Evolutionary conservation across 2,113 vertebrate genomes (phyloP).

Genomic region (Andinoacara biseriatus): DNA sequence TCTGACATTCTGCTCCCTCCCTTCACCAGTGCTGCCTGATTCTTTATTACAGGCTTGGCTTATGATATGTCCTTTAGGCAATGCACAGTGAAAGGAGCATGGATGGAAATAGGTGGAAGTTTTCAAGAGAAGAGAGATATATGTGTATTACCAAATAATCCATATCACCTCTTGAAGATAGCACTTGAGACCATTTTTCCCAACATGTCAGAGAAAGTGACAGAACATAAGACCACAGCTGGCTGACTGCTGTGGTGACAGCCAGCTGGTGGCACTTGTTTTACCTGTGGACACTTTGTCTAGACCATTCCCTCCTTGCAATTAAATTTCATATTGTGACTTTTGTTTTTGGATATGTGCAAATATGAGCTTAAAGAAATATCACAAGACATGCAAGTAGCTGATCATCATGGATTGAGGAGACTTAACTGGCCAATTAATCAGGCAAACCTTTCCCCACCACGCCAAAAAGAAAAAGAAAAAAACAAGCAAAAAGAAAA

Average conservation of each 20-base stretch:
- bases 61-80: slow-evolving; percentile 69
- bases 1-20: slow-evolving; percentile 69
- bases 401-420: slow-evolving; percentile 82
- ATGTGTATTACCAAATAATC: slow-evolving; percentile 34
- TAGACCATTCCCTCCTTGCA: slow-evolving; percentile 45
- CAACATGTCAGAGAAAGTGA: slow-evolving; percentile 80
- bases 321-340: slow-evolving; percentile 38
- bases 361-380: slow-evolving; percentile 38
- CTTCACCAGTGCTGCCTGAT: background rate
- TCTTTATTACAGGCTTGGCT: slow-evolving; percentile 73
- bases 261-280: background rate
- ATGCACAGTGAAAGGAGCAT: slow-evolving; percentile 44
- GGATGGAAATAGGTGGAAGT: slow-evolving; percentile 42
- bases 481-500: slow-evolving; percentile 65
- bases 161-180: slow-evolving; percentile 68
- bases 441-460: slow-evolving; percentile 76
- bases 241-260: slow-evolving; percentile 25
- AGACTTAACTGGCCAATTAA: slow-evolving; percentile 83
- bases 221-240: slow-evolving; percentile 63
- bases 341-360: background rate
- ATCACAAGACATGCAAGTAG: slow-evolving; percentile 68
- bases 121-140: slow-evolving; percentile 10
- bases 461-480: slow-evolving; percentile 53
- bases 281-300: slow-evolving; percentile 56
- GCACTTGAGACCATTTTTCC: slow-evolving; percentile 59